Conservation (phyloP, 2,797 vertebrate species). For the Micrastur ruficollis region DNA sequence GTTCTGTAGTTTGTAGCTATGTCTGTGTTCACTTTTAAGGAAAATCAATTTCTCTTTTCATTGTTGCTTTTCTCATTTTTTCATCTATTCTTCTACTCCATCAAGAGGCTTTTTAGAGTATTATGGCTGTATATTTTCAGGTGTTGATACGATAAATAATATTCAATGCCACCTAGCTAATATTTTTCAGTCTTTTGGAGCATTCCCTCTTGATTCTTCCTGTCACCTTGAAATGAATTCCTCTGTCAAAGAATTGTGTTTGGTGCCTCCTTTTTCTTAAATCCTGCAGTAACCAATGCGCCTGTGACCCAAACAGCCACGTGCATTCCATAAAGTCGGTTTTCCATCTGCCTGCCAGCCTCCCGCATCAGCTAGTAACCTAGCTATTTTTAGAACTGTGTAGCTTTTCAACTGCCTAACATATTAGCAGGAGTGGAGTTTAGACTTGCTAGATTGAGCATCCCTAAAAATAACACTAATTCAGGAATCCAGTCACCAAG, state of each 20-base stretch:
- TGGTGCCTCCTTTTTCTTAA: background rate
- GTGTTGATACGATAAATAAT: background rate
- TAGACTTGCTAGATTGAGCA: conserved; percentile 37
- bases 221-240: background rate
- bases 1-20: background rate
- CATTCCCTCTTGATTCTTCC: background rate
- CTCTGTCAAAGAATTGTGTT: background rate
- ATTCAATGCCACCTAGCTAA: background rate
- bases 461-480: conserved; percentile 64
- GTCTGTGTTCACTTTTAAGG: background rate
- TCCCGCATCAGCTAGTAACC: conserved; percentile 34
- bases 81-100: background rate
- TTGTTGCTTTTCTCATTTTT: background rate
- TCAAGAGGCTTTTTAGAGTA: background rate
- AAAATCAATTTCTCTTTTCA: background rate
- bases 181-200: background rate
- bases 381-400: conserved; percentile 62
- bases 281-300: background rate
- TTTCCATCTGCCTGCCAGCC: conserved; percentile 32
- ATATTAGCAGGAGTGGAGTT: conserved; percentile 30
- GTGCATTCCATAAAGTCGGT: background rate
- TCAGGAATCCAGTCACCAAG: conserved; percentile 8
- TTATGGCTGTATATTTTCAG: background rate
- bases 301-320: background rate
- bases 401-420: conserved; percentile 50